Evolutionary conservation across 2,113 vertebrate genomes (phyloP), one percentile per base, ranked within the genome.

Genomic region (Sarotherodon lohbergeri): DNA sequence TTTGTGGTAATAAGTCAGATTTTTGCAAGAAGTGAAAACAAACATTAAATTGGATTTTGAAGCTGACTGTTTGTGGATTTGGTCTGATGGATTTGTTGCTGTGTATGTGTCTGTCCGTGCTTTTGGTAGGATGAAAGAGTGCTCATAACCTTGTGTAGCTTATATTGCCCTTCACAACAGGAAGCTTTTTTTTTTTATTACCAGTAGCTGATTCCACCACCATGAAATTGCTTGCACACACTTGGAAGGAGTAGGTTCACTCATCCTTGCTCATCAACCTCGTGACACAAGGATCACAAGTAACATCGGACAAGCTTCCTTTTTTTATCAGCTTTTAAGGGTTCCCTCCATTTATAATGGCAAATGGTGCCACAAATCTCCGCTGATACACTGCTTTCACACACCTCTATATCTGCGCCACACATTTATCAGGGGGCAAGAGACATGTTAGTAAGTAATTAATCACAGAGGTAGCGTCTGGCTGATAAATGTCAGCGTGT

Each of bases 371-470:
- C 85, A 85, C 93, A 93, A 90, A 93, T 93, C 91, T 92, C 52
- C 81, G 12, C 85, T 83, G 93, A 86, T 73, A 17, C 52, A 11
- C 48, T 16, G 89, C 81, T 80, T 91, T 91, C 84, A 71, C 90
- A 73, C 86, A 89, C 90, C 91, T 90, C 88, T 48, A 5, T 86
- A 90, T 90, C 80, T 76, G 81, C 17, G 11, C 17, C 84, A 34
- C 83, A 43, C 86, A 90, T 94, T 93, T 89, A 91, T 94, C 89
- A 90, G 90, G 84, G 93, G 89, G 88, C 91, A 85, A 48, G 91
- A 89, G 90, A 93, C 89, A 83, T 91, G 91, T 92, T 93, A 93
- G 92, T 93, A 56, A 86, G 93, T 92, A 90, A 93, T 96, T 94
- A 91, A 95, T 95, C 94, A 94, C 86, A 85, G 80, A 80, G 91